phyloP scores from a whole-genome alignment of 2,113 vertebrate species.

The Varanus komodoensis region DNA sequence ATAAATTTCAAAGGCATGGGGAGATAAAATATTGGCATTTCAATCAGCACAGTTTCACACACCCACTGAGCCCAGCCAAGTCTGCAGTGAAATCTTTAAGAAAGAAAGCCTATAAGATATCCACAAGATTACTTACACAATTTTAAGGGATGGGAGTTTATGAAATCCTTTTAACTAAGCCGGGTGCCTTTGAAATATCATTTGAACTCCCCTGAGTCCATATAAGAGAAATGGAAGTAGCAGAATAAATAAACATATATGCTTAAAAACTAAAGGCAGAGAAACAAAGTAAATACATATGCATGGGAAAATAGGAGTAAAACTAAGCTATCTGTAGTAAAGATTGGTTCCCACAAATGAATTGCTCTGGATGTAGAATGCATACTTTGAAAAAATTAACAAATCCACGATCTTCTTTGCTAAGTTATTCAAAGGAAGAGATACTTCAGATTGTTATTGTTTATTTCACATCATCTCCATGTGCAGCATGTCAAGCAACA shows the following conservation, averaged over 20 bases:
- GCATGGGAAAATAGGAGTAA: background rate
- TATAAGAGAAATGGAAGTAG: slow-evolving; percentile 39
- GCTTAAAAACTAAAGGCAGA: background rate
- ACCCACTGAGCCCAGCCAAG: background rate
- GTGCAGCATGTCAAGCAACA: background rate
- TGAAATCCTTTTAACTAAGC: slow-evolving; percentile 53
- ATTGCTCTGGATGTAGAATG: background rate
- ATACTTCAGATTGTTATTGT: background rate
- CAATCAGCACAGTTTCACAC: slow-evolving; percentile 45
- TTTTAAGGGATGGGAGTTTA: slow-evolving; percentile 50
- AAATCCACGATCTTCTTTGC: background rate
- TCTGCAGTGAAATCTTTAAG: slow-evolving; percentile 49
- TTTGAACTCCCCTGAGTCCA: slow-evolving; percentile 26
- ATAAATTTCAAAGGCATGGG: slow-evolving; percentile 53
- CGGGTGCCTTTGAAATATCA: slow-evolving; percentile 57
- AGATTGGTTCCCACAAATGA: background rate
- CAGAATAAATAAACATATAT: slow-evolving; percentile 25
- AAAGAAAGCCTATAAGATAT: slow-evolving; percentile 52
- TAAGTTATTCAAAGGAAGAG: background rate
- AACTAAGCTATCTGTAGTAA: background rate
- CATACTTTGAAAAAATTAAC: background rate
- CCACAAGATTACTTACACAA: slow-evolving; percentile 42
- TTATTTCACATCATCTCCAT: background rate
- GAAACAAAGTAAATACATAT: background rate
- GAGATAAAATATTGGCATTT: slow-evolving; percentile 55